Evolutionary conservation across 1,140 invertebrate genomes (phyloP).

Genomic region (Drosophila lacertosa): DNA sequence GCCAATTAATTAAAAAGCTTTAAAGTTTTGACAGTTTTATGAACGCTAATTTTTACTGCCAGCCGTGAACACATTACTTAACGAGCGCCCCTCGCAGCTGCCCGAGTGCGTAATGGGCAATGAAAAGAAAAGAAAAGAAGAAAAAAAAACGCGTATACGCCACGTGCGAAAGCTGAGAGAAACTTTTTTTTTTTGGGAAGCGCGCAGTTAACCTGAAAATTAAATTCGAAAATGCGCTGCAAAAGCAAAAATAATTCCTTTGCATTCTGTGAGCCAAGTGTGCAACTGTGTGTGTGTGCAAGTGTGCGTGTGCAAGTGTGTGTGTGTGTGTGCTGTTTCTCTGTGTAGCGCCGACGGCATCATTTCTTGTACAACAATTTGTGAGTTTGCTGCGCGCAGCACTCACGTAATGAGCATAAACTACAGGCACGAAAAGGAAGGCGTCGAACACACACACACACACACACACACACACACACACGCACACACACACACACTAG

Average conservation of each 20-base stretch:
- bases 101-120: slow-evolving; percentile 43
- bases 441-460: slow-evolving; percentile 30
- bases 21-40: slow-evolving; percentile 39
- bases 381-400: slow-evolving; percentile 73
- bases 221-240: slow-evolving; percentile 71
- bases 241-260: slow-evolving; percentile 62
- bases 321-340: slow-evolving; percentile 16
- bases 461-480: slow-evolving; percentile 16
- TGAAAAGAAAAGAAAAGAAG: too few relatives aligned
- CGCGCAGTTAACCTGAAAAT: slow-evolving; percentile 70
- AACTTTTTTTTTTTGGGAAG: slow-evolving; percentile 26
- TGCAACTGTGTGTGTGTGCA: slow-evolving; percentile 18
- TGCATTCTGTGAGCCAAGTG: slow-evolving; percentile 32
- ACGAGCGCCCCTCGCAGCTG: slow-evolving; percentile 23
- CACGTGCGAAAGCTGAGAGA: slow-evolving; percentile 31
- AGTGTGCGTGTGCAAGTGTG: slow-evolving; percentile 16
- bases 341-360: slow-evolving; percentile 61
- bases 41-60: slow-evolving; percentile 16
- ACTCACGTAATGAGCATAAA: slow-evolving; percentile 82
- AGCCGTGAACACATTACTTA: slow-evolving; percentile 13
- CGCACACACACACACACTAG: slow-evolving; percentile 14
- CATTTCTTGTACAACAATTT: slow-evolving; percentile 80
- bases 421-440: slow-evolving; percentile 70
- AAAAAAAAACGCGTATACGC: slow-evolving; percentile 58
- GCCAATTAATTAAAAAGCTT: slow-evolving; percentile 37